phyloP scores from a whole-genome alignment of 2,888 invertebrate genomes.

The Zootermopsis nevadensis region DNA sequence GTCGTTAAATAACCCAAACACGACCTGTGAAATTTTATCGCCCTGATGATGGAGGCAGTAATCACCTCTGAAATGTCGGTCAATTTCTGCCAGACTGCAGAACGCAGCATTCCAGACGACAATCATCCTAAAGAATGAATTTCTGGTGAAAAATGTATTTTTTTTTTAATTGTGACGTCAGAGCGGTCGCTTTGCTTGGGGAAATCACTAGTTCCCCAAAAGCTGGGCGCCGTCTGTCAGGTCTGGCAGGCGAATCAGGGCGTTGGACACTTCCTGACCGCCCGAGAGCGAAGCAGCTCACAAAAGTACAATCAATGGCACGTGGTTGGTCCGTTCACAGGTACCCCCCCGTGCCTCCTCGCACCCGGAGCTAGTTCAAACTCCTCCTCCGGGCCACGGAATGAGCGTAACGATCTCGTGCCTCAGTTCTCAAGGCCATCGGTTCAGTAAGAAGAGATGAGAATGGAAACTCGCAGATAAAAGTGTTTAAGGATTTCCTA shows the following conservation, averaged over 20 bases:
- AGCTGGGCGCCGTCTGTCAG: background rate
- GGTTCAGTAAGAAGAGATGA: background rate
- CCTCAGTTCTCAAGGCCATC: conserved; percentile 25
- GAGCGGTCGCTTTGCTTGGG: too few species aligned
- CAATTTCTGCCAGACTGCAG: too few species aligned
- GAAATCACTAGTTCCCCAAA: too few species aligned
- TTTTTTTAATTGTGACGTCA: too few species aligned
- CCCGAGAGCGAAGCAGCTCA: background rate
- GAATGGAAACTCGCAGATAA: background rate
- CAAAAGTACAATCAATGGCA: conserved; percentile 26
- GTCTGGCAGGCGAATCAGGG: background rate
- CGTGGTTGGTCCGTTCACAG: conserved; percentile 51
- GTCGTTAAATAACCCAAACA: too few species aligned
- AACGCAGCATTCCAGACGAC: too few species aligned
- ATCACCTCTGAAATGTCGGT: too few species aligned
- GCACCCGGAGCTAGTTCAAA: background rate
- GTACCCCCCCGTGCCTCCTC: conserved; percentile 43
- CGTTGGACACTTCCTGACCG: background rate
- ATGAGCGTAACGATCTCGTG: conserved; percentile 15
- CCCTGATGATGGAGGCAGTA: too few species aligned
- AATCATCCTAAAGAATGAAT: too few species aligned
- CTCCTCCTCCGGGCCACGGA: conserved; percentile 34
- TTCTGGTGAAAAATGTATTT: too few species aligned
- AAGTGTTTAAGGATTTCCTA: background rate
- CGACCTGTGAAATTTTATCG: too few species aligned